Percentiles rank a stretch among this genome's conserved stretches.
phyloP scores from a whole-genome alignment of 2,113 vertebrate genomes.

The Pongo abelii region DNA sequence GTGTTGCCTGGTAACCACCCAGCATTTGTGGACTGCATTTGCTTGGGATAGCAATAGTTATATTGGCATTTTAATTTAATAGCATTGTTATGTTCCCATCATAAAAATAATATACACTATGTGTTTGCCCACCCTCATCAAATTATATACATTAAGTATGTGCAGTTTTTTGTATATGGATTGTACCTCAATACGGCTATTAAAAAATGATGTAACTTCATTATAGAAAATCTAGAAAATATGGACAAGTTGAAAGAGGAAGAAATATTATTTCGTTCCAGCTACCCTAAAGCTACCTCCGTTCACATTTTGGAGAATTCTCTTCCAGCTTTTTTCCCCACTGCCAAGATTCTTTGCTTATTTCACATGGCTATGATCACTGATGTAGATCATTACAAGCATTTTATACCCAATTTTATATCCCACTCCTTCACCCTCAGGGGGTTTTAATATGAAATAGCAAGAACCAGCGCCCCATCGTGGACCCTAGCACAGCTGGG shows the following conservation, averaged over 20 bases:
- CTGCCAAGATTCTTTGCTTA: background rate
- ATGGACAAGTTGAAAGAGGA: background rate
- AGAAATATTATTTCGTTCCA: background rate
- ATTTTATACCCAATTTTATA: background rate
- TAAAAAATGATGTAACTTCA: background rate
- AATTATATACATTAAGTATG: background rate
- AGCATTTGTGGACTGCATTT: background rate
- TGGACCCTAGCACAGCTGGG: background rate
- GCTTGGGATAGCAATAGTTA: background rate
- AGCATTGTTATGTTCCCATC: slow-evolving; percentile 15
- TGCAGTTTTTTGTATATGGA: background rate
- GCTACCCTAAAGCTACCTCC: background rate
- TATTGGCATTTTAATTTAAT: slow-evolving; percentile 24
- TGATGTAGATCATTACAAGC: slow-evolving; percentile 49
- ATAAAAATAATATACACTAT: slow-evolving; percentile 38
- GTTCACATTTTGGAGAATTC: background rate
- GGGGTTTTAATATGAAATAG: background rate
- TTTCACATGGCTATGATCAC: background rate
- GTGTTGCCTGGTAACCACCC: slow-evolving; percentile 60
- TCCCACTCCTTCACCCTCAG: background rate
- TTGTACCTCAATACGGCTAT: background rate
- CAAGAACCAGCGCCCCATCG: fast-evolving
- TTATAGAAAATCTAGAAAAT: background rate
- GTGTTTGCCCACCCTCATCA: background rate
- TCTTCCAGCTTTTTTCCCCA: background rate